Evolutionary conservation across 2,113 vertebrate species (phyloP), one percentile per base, ranked within the genome.

Genomic region (Campylomormyrus numenius): DNA sequence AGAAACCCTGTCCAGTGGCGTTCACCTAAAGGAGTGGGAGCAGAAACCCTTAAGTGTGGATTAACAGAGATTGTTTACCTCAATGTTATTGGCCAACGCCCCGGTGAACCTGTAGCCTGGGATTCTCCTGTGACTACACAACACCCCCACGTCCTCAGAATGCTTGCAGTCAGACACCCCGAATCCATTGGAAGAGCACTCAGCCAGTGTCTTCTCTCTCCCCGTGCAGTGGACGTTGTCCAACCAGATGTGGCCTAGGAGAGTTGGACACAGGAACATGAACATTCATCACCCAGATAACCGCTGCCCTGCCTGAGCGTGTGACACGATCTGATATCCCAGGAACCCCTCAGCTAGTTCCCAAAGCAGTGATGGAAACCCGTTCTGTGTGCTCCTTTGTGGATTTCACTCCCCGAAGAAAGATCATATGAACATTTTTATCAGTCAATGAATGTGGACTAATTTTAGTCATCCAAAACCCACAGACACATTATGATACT

Each of bases 161-260:
- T 99, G 98, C 42, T 97, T 98, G 95, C 98, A 99, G 96, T 99
- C 98, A 0, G 96, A 96, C 5, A 98, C 96, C 0, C 98, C 98
- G 87, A 99, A 96, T 27, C 98, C 98, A 0, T 99, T 99, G 31
- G 97, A 98, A 2, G 93, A 89, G 39, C 98, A 99, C 0, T 95
- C 94, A 0, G 96, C 96, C 56, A 99, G 93, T 3, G 96, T 97
- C 2, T 92, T 92, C 94, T 99, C 98, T 6, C 50, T 92, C 9
- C 98, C 98, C 0, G 90, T 95, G 90, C 98, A 99, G 95, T 98
- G 94, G 89, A 99, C 92, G 0, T 99, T 99, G 94, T 99, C 98
- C 87, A 99, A 87, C 98, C 97, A 99, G 89, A 99, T 98, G 3
- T 50, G 96, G 50, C 98, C 98, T 99, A 92, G 0, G 92, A 85